Base-by-base conservation (phyloP, 2,797 vertebrate genomes). In the Sorex maritimensis region DNA sequence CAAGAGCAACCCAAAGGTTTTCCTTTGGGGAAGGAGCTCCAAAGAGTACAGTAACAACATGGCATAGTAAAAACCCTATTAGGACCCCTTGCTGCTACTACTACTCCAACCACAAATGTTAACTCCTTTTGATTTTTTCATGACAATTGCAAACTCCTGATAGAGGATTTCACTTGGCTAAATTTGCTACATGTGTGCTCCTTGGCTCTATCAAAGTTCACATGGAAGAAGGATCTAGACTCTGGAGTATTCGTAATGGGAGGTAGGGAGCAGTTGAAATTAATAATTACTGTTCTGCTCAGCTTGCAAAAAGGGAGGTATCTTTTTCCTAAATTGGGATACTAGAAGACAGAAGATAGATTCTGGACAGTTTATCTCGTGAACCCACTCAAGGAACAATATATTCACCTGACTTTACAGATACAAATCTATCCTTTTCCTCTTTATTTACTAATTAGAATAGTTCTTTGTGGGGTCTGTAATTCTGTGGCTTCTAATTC, bases 121-220 rank as follows among this genome's bases (percentile, higher is more conserved):
- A 58, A 77, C 44, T 81, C 92, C 13, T 44, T 23, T 87, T 92
- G 41, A 13, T 83, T 77, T 55, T 81, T 19, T 49, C 72, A 83
- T 61, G 84, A 79, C 71, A 94, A 87, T 26, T 44, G 44, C 11
- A 82, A 6, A 79, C 28, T 84, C 58, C 8, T 79, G 38, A 44
- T 24, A 61, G 17, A 78, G 91, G 13, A 79, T 79, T 9, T 5
- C 23, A 72, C 0, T 26, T 92, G 38, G 1, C 19, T 86, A 41
- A 67, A 80, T 73, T 86, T 81, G 9, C 81, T 34, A 81, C 3
- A 52, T 73, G 17, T 38, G 2, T 89, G 11, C 19, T 67, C 34
- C 19, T 30, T 93, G 72, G 13, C 5, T 93, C 0, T 92, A 44
- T 83, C 3, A 12, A 49, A 30, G 72, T 0, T 2, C 41, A 81